Evolutionary conservation across 1,140 invertebrate species (phyloP).

Genomic region (Brachionus asplanchnoidis): DNA sequence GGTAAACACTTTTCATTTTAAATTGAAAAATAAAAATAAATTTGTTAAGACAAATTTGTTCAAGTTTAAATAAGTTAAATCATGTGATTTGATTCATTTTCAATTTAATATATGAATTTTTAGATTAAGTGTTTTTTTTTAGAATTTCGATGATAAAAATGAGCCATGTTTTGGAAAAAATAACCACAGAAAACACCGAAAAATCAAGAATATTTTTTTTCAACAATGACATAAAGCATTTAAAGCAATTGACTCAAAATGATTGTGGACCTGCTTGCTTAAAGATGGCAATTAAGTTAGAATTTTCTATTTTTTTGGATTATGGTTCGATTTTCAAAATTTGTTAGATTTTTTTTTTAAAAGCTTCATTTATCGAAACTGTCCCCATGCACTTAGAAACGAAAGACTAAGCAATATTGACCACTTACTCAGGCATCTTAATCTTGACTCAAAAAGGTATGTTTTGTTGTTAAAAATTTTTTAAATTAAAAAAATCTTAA

Average conservation of each 20-base stretch:
- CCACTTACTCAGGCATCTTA: background rate
- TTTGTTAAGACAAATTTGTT: background rate
- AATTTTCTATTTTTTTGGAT: background rate
- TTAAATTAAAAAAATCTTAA: too few relatives aligned
- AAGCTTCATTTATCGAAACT: background rate
- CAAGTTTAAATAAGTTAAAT: background rate
- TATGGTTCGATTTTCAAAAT: background rate
- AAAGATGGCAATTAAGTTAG: conserved; percentile 39
- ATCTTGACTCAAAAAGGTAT: background rate
- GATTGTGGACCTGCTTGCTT: conserved; percentile 32
- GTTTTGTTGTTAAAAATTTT: background rate
- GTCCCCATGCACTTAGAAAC: background rate
- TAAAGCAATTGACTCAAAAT: conserved; percentile 1
- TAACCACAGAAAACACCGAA: background rate
- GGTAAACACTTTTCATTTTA: background rate
- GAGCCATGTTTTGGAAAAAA: background rate
- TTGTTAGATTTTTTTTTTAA: background rate
- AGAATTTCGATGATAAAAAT: background rate
- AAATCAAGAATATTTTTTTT: background rate
- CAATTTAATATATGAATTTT: background rate
- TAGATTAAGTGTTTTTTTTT: conserved; percentile 1
- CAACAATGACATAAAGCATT: conserved; percentile 18
- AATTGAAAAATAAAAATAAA: background rate
- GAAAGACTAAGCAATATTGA: background rate
- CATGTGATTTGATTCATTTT: background rate